phyloP scores from a whole-genome alignment of 1,140 invertebrate genomes.

The Zaprionus ghesquierei region DNA sequence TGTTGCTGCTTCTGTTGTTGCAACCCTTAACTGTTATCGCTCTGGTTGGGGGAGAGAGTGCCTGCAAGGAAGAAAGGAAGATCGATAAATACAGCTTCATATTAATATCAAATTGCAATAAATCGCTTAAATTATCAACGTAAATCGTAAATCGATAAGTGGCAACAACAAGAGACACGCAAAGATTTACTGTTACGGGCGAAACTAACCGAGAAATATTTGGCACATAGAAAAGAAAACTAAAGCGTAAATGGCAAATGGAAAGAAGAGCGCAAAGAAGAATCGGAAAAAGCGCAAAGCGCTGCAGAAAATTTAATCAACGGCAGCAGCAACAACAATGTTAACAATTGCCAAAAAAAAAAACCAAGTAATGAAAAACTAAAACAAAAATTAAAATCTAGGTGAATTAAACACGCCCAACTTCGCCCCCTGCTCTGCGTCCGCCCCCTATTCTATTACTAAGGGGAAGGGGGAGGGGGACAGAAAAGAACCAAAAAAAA shows the following conservation, averaged over 20 bases:
- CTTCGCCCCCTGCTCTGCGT: not conserved
- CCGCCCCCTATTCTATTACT: not conserved
- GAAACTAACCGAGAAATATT: constrained; percentile 62
- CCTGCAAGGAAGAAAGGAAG: constrained; percentile 24
- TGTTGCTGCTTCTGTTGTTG: constrained; percentile 37
- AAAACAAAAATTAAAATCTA: constrained; percentile 60
- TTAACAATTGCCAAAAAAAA: constrained; percentile 35
- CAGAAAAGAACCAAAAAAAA: constrained; percentile 39
- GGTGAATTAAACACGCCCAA: constrained; percentile 54
- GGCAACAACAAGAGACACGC: not conserved
- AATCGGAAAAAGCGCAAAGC: constrained; percentile 46
- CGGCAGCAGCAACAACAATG: constrained; percentile 19
- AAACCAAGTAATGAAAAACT: constrained; percentile 30
- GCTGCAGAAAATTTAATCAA: constrained; percentile 54
- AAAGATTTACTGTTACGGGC: not conserved
- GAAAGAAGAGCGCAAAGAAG: constrained; percentile 55
- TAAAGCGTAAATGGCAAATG: constrained; percentile 50
- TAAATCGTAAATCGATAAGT: constrained; percentile 12
- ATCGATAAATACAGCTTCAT: constrained; percentile 26
- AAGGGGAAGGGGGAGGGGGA: constrained; percentile 1
- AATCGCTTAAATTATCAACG: not conserved
- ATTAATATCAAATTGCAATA: not conserved
- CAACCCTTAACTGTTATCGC: not conserved
- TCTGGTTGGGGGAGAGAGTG: constrained; percentile 6
- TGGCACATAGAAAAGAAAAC: constrained; percentile 68